Conservation (phyloP, 1,140 invertebrate species). For the Andricus grossulariae region DNA sequence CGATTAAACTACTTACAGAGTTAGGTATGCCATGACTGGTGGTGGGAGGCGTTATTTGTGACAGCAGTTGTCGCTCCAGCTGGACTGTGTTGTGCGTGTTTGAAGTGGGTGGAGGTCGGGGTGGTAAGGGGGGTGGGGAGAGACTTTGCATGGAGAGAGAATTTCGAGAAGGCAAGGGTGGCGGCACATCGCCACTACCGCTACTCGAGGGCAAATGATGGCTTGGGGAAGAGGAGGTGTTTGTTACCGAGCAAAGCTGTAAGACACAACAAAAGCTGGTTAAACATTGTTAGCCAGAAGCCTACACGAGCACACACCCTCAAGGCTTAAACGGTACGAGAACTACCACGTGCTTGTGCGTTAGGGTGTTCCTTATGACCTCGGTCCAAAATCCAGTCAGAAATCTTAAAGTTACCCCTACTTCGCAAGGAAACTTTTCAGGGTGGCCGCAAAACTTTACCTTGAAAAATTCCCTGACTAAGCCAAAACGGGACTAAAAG, state of each 20-base stretch:
- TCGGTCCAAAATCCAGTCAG: no score
- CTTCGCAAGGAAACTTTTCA: no score
- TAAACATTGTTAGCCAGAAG: slow-evolving; percentile 58
- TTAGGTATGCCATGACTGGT: slow-evolving; percentile 73
- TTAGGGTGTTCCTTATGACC: no score
- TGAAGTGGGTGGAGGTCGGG: slow-evolving; percentile 68
- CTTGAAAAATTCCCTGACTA: no score
- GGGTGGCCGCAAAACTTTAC: no score
- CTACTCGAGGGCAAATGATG: slow-evolving; percentile 68
- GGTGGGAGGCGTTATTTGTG: slow-evolving; percentile 76
- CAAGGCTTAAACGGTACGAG: slow-evolving; percentile 8
- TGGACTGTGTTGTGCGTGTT: slow-evolving; percentile 72
- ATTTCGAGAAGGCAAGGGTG: slow-evolving; percentile 80
- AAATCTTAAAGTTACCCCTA: no score
- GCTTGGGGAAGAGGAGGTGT: slow-evolving; percentile 70
- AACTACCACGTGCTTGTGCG: no score
- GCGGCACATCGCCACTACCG: slow-evolving; percentile 73
- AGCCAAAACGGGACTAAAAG: no score
- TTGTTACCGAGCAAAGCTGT: slow-evolving; percentile 77
- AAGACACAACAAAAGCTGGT: slow-evolving; percentile 74
- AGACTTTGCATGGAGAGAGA: slow-evolving; percentile 74
- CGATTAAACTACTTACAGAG: slow-evolving; percentile 74
- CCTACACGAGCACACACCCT: slow-evolving; percentile 42
- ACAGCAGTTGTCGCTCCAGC: slow-evolving; percentile 76
- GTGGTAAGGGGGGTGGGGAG: slow-evolving; percentile 73